Conservation (phyloP, 2,113 vertebrate genomes). For the Phaethon lepturus region DNA sequence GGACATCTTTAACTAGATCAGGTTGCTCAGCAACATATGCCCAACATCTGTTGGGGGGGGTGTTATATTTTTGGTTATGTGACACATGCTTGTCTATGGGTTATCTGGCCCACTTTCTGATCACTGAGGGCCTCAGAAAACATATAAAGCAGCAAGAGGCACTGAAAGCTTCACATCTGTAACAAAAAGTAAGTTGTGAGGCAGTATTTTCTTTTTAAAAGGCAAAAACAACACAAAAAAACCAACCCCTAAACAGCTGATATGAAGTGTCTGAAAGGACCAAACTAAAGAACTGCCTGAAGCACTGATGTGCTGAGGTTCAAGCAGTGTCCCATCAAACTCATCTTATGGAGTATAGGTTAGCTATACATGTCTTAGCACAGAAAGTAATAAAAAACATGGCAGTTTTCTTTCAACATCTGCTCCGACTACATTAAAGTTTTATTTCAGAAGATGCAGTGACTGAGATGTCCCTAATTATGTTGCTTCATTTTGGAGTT, state of each 20-base stretch:
- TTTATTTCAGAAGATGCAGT: slow-evolving; percentile 9
- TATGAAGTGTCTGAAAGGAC: neutral
- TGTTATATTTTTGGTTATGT: neutral
- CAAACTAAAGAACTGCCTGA: neutral
- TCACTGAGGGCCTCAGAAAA: neutral
- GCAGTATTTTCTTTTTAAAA: neutral
- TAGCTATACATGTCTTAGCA: neutral
- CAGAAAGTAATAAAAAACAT: neutral
- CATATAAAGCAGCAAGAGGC: neutral
- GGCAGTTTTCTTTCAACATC: neutral
- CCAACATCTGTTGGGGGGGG: neutral
- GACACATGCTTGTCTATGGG: neutral
- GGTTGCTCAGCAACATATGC: neutral
- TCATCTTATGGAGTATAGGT: neutral
- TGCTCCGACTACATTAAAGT: neutral
- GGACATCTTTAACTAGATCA: no score
- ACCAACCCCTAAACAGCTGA: neutral
- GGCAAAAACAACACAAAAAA: neutral
- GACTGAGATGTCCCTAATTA: neutral
- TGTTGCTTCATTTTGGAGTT: neutral
- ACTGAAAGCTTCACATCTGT: neutral
- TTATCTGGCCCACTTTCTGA: neutral
- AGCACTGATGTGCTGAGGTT: neutral
- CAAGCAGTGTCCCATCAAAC: neutral
- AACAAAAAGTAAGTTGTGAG: neutral